These are phyloP conservation scores for Brachylomia viminalis DNA, from an alignment of 2,888 invertebrate species.

Conservation along the genomic window DNA sequence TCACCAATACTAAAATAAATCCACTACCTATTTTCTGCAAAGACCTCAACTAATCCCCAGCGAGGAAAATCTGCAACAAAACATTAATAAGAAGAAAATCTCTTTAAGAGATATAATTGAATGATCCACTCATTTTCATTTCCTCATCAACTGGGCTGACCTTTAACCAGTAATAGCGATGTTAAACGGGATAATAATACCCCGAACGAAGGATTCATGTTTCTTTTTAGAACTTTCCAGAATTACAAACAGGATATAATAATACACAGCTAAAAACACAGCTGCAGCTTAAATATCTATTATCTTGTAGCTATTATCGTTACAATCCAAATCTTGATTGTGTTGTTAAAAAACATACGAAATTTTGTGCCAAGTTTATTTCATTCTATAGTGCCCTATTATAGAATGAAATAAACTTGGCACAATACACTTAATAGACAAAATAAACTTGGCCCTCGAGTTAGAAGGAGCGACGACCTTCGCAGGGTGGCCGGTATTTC, in stretches of 20 bases:
- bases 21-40: neutral
- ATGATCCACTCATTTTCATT: constrained; percentile 37
- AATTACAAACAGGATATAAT: neutral
- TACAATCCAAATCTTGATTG: neutral
- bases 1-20: neutral
- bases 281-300: neutral
- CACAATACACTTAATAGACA: no score
- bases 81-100: constrained; percentile 23
- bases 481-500: neutral
- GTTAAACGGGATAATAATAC: constrained; percentile 16
- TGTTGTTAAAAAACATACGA: neutral
- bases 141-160: constrained; percentile 8
- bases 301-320: neutral
- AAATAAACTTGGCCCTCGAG: no score
- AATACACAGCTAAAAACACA: no score
- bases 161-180: neutral
- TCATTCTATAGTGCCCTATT: no score
- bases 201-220: neutral
- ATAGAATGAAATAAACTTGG: no score
- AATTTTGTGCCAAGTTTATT: neutral
- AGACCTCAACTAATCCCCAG: neutral
- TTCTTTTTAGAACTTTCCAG: neutral
- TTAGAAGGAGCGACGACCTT: neutral
- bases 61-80: constrained; percentile 30
- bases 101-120: constrained; percentile 20